These are phyloP conservation scores for Apis cerana DNA, from an alignment of 1,140 invertebrate species.

Conservation along the genomic window DNA sequence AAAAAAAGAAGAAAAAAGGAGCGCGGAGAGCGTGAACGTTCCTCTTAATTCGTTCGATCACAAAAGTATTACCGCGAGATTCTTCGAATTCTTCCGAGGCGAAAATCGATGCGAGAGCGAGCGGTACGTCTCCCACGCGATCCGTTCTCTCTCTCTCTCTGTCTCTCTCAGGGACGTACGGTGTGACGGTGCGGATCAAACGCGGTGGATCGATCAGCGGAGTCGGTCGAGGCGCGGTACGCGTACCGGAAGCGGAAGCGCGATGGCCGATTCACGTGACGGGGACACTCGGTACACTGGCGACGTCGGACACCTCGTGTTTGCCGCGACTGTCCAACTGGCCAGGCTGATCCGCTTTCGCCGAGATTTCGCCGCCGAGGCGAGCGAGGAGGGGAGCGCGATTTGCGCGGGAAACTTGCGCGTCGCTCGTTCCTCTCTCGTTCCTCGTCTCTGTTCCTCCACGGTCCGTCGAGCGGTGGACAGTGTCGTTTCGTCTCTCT, in stretches of 20 bases:
- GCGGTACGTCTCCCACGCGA: no score
- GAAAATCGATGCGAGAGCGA: no score
- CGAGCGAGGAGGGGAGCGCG: slow-evolving; percentile 20
- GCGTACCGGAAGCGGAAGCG: slow-evolving; percentile 2
- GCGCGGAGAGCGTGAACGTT: no score
- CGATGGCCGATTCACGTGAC: not conserved
- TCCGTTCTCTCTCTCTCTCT: no score
- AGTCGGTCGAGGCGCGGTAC: not conserved
- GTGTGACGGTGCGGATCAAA: not conserved
- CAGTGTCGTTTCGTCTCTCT: no score
- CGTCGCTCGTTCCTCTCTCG: slow-evolving; percentile 1
- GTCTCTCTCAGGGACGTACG: not conserved
- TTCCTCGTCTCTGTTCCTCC: not conserved
- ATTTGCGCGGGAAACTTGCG: slow-evolving; percentile 65
- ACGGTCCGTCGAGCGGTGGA: no score
- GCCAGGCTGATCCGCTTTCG: slow-evolving; percentile 78
- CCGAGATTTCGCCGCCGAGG: slow-evolving; percentile 67
- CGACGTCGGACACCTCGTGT: slow-evolving; percentile 68
- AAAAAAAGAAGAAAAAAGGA: no score
- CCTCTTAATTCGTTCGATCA: no score
- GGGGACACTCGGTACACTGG: not conserved
- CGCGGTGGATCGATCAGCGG: not conserved
- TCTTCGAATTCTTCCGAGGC: no score
- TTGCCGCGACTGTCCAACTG: slow-evolving; percentile 77
- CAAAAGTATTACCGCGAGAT: no score